Evolutionary conservation across 2,888 invertebrate species (phyloP), one percentile per base, ranked within the genome.

Genomic region (Ormyrus thymus): DNA sequence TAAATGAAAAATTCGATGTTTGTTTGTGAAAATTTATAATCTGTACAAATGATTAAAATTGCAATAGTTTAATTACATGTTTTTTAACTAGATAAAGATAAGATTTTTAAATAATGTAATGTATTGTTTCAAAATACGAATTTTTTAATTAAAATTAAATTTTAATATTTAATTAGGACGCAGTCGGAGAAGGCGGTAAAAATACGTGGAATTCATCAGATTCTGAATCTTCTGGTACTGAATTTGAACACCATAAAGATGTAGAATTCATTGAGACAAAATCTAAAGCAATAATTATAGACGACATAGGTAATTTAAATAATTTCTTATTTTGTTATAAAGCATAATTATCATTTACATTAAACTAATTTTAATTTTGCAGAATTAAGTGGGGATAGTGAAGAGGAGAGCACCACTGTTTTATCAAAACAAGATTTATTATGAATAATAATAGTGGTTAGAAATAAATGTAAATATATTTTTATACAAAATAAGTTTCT

Each of bases 341-440:
- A 80, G 64, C 11, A 74, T 55, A 51, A 71, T 79, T 62, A 68
- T 76, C 48, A 68, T 70, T 68, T 29, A 51, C 58, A 76, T 68
- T 72, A 3, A 76, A 51, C 6, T 46, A 13, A 66, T 72, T 45
- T 76, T 53, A 83, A 81, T 81, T 83, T 88, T 88, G 80, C 86
- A 90, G 91, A 89, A 81, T 82, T 91, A 76, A 90, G 88, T 84
- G 91, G 87, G 43, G 90, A 90, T 77, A 91, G 91, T 73, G 91
- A 91, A 84, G 91, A 91, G 83, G 91, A 91, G 85, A 85, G 84
- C 53, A 88, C 87, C 3, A 85, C 85, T 71, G 85, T 85, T 72
- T 78, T 91, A 51, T 83, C 84, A 53, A 85, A 79, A 59, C 83
- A 84, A 82, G 87, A 89, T 82, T 82, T 87, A 76, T 81, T 79